Evolutionary conservation across 2,797 vertebrate genomes (phyloP), one percentile per base, ranked within the genome.

Genomic region (Protosalanx chinensis): DNA sequence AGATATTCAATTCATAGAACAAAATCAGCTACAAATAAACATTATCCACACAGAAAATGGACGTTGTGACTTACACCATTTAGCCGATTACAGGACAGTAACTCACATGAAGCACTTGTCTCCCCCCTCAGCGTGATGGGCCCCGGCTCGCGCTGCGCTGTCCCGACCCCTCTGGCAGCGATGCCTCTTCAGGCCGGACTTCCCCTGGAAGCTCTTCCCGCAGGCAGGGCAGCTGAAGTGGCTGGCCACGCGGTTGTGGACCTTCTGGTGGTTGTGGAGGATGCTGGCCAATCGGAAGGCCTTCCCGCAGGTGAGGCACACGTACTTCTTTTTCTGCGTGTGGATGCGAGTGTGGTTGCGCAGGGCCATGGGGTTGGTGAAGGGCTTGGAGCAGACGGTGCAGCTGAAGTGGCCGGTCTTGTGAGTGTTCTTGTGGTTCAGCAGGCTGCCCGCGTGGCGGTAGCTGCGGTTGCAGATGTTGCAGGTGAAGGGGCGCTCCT

Each of bases 351-450:
- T 92, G 73, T 94, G 93, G 70, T 92, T 95, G 77, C 93, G 92
- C 5, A 94, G 74, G 23, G 93, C 92, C 84, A 93, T 87, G 63
- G 91, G 92, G 83, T 90, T 95, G 49, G 88, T 87, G 83, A 93
- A 94, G 68, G 91, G 89, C 82, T 95, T 95, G 41, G 92, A 88
- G 88, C 95, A 95, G 72, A 88, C 85, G 12, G 82, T 86, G 82
- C 95, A 96, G 49, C 82, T 90, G 85, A 93, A 95, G 72, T 88
- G 78, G 29, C 93, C 94, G 0, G 92, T 93, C 79, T 93, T 92
- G 72, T 94, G 93, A 5, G 92, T 93, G 77, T 92, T 93, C 78
- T 94, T 95, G 88, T 97, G 93, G 81, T 95, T 95, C 23, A 93
- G 82, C 64, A 93, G 92, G 37, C 92, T 93, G 73, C 92, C 93